Evolutionary conservation across 2,113 vertebrate genomes (phyloP).

Genomic region (Centropus unirufus): DNA sequence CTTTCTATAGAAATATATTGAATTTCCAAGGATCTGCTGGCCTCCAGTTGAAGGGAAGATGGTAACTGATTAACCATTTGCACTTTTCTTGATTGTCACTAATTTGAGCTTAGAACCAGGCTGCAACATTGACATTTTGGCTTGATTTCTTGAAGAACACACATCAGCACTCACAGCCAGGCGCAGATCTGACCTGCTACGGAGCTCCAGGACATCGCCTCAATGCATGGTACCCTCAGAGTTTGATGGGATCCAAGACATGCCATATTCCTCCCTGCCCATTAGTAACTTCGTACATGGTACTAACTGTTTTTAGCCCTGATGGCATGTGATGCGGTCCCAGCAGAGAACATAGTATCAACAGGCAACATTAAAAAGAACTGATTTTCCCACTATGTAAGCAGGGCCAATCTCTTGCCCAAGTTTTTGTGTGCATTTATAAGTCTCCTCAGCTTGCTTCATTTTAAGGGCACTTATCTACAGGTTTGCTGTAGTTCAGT

Average conservation of each 20-base stretch:
- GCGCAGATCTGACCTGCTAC: not conserved
- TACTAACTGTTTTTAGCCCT: not conserved
- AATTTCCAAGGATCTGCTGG: not conserved
- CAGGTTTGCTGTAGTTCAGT: not conserved
- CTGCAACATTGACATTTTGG: not conserved
- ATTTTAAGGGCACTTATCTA: not conserved
- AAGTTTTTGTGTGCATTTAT: not conserved
- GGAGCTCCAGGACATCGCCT: not conserved
- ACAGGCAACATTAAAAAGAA: not conserved
- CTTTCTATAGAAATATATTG: not conserved
- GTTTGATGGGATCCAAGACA: not conserved
- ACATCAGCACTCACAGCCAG: not conserved
- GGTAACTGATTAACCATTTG: not conserved
- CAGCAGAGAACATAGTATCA: not conserved
- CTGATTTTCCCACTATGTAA: not conserved
- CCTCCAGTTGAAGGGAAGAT: not conserved
- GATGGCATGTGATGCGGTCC: fast-evolving
- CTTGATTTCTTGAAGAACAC: not conserved
- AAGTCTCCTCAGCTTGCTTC: not conserved
- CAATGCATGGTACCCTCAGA: not conserved
- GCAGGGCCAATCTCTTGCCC: not conserved
- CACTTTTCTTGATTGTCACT: not conserved
- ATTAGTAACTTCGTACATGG: not conserved
- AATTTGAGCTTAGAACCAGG: not conserved
- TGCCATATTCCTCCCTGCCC: not conserved